Conservation (phyloP, 1,140 invertebrate genomes). For the Brachionus calyciflorus region DNA sequence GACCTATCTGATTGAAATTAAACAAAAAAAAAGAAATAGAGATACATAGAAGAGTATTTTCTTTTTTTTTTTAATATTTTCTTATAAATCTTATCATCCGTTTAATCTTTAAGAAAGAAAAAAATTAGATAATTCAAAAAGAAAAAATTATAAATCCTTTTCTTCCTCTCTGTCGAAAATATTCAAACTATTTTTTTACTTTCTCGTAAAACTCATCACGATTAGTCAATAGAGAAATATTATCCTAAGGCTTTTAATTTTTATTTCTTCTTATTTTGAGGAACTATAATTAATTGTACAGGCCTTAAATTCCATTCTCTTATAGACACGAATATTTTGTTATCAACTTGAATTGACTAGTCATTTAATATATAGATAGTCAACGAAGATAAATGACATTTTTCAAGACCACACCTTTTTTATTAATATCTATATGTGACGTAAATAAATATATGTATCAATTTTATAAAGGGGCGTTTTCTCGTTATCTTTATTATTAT, state of each 20-base stretch:
- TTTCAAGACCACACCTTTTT: neutral
- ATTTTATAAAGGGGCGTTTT: conserved; percentile 13
- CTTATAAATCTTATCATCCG: conserved; percentile 20
- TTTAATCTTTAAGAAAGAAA: conserved; percentile 6
- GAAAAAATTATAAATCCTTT: neutral
- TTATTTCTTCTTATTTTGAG: too few relatives aligned
- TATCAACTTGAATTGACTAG: conserved; percentile 25
- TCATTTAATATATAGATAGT: neutral
- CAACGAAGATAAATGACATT: neutral
- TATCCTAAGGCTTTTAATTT: too few relatives aligned
- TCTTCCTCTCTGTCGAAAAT: neutral
- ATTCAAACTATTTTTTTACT: conserved; percentile 15
- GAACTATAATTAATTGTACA: neutral
- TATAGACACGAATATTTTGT: too few relatives aligned
- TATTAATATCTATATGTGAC: neutral
- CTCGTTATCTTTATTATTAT: too few relatives aligned
- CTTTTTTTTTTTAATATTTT: too few relatives aligned
- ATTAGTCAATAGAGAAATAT: conserved; percentile 17
- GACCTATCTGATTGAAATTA: conserved; percentile 2
- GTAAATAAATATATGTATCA: conserved; percentile 32
- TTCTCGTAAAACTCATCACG: too few relatives aligned
- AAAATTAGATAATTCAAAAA: conserved; percentile 23
- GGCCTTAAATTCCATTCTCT: conserved; percentile 19
- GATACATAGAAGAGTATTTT: too few relatives aligned
- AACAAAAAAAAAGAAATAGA: too few relatives aligned